phyloP scores from a whole-genome alignment of 2,797 vertebrate species.

The Platyrinchus mystaceus region DNA sequence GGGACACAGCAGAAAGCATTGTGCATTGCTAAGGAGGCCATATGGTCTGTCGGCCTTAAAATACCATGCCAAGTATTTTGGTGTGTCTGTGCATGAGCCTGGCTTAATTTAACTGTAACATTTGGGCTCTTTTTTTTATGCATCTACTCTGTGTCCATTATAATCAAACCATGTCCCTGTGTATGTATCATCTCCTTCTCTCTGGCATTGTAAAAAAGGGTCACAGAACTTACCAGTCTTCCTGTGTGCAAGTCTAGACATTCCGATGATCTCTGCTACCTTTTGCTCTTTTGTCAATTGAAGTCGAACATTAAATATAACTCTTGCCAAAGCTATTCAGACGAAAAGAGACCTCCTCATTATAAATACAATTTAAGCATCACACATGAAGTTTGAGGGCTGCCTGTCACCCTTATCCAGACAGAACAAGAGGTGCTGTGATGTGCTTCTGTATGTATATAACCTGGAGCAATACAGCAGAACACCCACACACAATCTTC shows the following conservation, averaged over 20 bases:
- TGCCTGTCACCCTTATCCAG: background rate
- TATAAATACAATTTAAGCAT: background rate
- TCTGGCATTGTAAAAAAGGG: background rate
- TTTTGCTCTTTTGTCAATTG: background rate
- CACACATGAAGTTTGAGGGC: background rate
- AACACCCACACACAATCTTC: background rate
- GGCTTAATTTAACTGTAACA: background rate
- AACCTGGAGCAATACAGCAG: slow-evolving; percentile 7
- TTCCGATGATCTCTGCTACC: background rate
- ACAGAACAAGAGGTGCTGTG: background rate
- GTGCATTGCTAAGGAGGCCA: background rate
- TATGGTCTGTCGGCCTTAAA: slow-evolving; percentile 9
- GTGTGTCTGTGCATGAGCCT: background rate
- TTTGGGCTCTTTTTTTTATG: background rate
- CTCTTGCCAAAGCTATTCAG: background rate
- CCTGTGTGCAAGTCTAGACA: background rate
- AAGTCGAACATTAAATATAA: background rate
- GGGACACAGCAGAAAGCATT: background rate
- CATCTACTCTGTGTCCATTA: background rate
- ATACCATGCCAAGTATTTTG: slow-evolving; percentile 14
- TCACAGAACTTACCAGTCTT: background rate
- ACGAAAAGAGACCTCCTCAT: background rate
- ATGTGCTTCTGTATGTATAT: background rate
- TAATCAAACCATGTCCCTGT: background rate
- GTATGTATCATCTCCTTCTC: background rate